These are phyloP conservation scores for Tamias sibiricus DNA, from an alignment of 2,113 vertebrate species.

Conservation along the genomic window DNA sequence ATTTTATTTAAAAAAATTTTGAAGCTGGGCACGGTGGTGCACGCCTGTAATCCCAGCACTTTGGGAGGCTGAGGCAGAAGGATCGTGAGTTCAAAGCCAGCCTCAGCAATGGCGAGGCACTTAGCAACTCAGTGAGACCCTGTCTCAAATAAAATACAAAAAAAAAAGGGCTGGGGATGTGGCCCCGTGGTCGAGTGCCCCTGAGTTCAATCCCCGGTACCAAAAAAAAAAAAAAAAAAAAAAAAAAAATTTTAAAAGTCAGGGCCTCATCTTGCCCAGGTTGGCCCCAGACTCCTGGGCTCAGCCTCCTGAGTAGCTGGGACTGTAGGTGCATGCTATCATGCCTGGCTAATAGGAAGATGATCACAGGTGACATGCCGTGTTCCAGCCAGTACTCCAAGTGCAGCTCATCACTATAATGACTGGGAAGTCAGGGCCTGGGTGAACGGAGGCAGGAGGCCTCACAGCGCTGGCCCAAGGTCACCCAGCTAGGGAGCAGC, in stretches of 20 bases:
- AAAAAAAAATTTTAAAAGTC: no score
- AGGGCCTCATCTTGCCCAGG: not conserved
- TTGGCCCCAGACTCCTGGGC: not conserved
- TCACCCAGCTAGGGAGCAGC: not conserved
- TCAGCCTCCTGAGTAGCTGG: not conserved
- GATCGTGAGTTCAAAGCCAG: no score
- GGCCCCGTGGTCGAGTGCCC: no score
- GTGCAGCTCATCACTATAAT: fast-evolving
- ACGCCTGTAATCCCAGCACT: no score
- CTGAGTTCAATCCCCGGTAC: no score
- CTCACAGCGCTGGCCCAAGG: fast-evolving
- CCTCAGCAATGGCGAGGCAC: no score
- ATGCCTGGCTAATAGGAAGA: not conserved
- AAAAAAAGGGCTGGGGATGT: no score
- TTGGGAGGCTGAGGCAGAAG: no score
- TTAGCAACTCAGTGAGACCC: no score
- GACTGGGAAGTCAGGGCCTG: fast-evolving
- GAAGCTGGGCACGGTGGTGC: no score
- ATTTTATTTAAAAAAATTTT: not conserved
- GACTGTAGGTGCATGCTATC: not conserved
- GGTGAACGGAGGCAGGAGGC: not conserved
- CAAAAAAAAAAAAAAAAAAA: no score
- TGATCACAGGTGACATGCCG: fast-evolving
- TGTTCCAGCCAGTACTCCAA: fast-evolving
- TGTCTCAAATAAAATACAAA: no score